Conservation (phyloP, 2,113 vertebrate genomes). For the Rhadina sibilatrix region DNA sequence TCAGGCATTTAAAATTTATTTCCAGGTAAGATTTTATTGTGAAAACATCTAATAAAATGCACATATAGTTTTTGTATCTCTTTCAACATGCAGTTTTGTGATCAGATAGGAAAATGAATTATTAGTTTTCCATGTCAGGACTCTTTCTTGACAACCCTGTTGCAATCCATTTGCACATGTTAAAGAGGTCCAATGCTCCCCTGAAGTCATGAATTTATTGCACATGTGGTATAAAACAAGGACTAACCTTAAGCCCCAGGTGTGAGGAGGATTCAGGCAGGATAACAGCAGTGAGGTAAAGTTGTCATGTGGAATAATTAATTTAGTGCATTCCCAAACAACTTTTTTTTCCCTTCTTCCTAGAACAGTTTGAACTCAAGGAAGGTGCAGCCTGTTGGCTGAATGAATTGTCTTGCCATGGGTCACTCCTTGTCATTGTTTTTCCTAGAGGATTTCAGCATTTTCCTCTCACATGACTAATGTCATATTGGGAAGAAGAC, state of each 20-base stretch:
- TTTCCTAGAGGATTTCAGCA: not conserved
- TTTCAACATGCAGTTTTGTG: not conserved
- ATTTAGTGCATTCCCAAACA: not conserved
- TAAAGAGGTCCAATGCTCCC: not conserved
- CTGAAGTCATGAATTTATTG: not conserved
- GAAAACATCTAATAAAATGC: not conserved
- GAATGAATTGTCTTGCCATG: not conserved
- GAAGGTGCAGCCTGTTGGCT: not conserved
- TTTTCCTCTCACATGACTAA: not conserved
- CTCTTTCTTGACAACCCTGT: not conserved
- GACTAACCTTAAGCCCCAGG: not conserved
- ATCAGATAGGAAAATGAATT: not conserved
- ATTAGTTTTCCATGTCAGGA: not conserved
- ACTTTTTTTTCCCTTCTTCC: not conserved
- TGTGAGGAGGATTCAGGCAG: not conserved
- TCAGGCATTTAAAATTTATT: constrained; percentile 12
- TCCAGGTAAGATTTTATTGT: not conserved
- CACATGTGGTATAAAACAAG: not conserved
- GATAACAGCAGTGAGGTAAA: not conserved
- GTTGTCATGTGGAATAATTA: not conserved
- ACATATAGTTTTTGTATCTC: not conserved
- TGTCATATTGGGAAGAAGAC: not conserved
- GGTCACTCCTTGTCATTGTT: not conserved
- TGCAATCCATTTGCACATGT: not conserved
- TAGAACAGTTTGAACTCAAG: not conserved